Conservation (phyloP, 2,113 vertebrate species). For the Lophius piscatorius region DNA sequence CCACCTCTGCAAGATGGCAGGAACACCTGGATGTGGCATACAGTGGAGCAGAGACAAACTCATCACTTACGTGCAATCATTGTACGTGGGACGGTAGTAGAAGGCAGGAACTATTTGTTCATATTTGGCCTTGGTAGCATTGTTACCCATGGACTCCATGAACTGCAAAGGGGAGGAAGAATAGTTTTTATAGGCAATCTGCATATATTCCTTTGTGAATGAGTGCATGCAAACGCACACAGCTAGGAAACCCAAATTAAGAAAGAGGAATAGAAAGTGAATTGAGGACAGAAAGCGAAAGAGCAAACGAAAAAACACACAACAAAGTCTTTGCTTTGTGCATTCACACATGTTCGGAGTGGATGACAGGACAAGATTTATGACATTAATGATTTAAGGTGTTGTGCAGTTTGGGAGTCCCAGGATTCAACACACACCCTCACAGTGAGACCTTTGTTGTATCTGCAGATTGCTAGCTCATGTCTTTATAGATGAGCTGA, state of each 20-base stretch:
- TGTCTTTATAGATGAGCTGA: slow-evolving; percentile 24
- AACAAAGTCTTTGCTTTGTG: too few relatives aligned
- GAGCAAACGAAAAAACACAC: background rate
- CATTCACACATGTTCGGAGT: background rate
- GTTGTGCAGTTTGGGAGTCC: background rate
- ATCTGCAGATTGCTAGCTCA: slow-evolving; percentile 47
- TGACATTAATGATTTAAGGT: background rate
- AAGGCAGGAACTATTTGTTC: slow-evolving; percentile 88
- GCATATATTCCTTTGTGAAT: background rate
- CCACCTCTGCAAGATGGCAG: background rate
- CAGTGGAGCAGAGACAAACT: background rate
- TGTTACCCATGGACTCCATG: slow-evolving; percentile 88
- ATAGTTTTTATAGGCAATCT: background rate
- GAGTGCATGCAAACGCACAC: background rate
- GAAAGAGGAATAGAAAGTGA: background rate
- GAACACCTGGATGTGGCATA: background rate
- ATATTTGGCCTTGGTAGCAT: slow-evolving; percentile 83
- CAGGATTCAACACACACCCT: background rate
- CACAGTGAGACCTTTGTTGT: slow-evolving; percentile 36
- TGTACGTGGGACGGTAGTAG: slow-evolving; percentile 87
- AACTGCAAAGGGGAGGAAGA: slow-evolving; percentile 80
- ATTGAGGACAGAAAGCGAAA: background rate
- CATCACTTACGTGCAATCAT: slow-evolving; percentile 90
- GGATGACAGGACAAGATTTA: background rate
- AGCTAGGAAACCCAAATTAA: background rate